Percentiles rank a stretch among this genome's conserved stretches.
Conservation (phyloP, 2,797 vertebrate species). For the Gymnoscopelus braueri region DNA sequence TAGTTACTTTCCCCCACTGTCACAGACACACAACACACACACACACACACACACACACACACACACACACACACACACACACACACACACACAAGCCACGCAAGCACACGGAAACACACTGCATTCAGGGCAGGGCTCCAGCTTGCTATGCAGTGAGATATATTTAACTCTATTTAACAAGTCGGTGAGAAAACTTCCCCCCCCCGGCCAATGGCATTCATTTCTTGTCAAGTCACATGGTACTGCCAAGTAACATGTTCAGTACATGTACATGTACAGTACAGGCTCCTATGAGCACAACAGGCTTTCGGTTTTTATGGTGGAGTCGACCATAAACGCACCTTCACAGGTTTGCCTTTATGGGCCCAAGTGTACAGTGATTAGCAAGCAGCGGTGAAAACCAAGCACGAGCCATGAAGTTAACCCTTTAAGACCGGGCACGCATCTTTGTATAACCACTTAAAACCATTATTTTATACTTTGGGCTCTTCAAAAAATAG, state of each 20-base stretch:
- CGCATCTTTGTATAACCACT: no score
- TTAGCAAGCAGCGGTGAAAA: constrained; percentile 17
- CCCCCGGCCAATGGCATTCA: constrained; percentile 18
- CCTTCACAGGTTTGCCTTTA: constrained; percentile 32
- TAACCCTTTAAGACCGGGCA: no score
- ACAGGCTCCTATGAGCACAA: not conserved
- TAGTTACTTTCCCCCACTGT: no score
- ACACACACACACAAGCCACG: not conserved
- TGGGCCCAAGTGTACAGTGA: constrained; percentile 15
- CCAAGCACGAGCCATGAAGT: constrained; percentile 3
- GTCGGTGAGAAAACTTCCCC: constrained; percentile 39
- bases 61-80: constrained; percentile 13
- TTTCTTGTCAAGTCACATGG: constrained; percentile 28
- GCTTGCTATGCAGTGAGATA: constrained; percentile 31
- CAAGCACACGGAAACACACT: not conserved
- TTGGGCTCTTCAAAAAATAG: no score
- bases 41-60: constrained; percentile 4
- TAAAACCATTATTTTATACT: no score
- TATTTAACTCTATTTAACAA: constrained; percentile 47
- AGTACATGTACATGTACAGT: not conserved
- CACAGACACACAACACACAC: constrained; percentile 6
- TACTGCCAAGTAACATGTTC: constrained; percentile 14
- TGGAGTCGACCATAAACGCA: constrained; percentile 19
- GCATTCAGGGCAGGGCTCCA: constrained; percentile 19
- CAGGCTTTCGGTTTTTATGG: constrained; percentile 17